Base-by-base conservation (phyloP, 2,113 vertebrate species). In the Lichenostomus cassidix region DNA sequence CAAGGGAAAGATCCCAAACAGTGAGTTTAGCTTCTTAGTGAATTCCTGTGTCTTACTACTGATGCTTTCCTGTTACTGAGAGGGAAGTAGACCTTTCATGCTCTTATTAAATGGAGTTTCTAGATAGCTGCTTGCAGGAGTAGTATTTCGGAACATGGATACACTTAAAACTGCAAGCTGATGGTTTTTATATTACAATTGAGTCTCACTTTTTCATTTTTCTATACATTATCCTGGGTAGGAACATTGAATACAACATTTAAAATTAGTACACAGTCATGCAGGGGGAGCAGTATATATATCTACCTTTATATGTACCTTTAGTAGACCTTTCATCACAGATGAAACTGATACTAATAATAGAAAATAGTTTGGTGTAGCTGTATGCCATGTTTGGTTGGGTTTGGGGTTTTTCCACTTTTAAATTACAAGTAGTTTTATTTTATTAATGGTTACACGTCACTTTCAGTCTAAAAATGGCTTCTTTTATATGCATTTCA, bases 331-430 rank as follows among this genome's bases (percentile, higher is more conserved):
- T 65, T 44, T 87, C 23, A 28, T 67, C 9, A 5, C 9, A 2
- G 16, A 53, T 75, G 35, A 68, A 67, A 63, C 15, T 11, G 29
- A 5, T 77, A 49, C 0, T 58, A 29, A 3, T 42, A n/a, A 56
- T 3, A 31, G 56, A 56, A 46, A 59, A 37, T 29, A 44, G 58
- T 33, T 35, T 69, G 29, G 24, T 81, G 47, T 19, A 81, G 50
- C 58, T 87, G 7, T 53, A 41, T 20, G n/a, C 25, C 0, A 0
- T 29, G 7, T 23, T 47, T 69, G 23, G 2, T 58, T 49, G 22
- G 22, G 28, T 77, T 63, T 25, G 10, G 7, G 15, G 35, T 31
- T 35, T 14, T 12, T 8, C 14, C 18, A 12, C 39, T 63, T 77
- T 46, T 53, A 77, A 64, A 25, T n/a, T 52, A 62, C 12, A 23